Percentiles rank a stretch among this genome's conserved stretches.
These are phyloP conservation scores for Eumacrocentrus americanus DNA, from an alignment of 2,888 invertebrate genomes.

Conservation along the genomic window DNA sequence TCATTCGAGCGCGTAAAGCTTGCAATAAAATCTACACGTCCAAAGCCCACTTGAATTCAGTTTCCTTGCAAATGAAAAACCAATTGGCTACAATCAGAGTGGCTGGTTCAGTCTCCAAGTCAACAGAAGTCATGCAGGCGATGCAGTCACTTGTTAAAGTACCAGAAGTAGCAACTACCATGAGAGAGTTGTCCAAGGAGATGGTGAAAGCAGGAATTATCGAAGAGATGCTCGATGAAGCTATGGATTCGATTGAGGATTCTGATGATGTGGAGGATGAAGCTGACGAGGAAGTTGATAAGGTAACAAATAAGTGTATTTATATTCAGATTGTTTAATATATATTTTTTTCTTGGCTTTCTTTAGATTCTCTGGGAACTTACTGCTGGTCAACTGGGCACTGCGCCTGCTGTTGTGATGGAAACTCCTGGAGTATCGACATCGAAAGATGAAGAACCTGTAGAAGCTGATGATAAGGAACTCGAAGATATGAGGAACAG, in stretches of 20 bases:
- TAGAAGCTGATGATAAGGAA: slow-evolving; percentile 75
- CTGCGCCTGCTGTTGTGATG: slow-evolving; percentile 83
- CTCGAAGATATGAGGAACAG: slow-evolving; percentile 92
- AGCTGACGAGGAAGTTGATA: slow-evolving; percentile 92
- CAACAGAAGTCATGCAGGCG: slow-evolving; percentile 98
- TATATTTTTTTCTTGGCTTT: background rate
- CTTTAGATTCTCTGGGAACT: slow-evolving; percentile 82
- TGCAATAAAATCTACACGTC: slow-evolving; percentile 91
- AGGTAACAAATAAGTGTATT: slow-evolving; percentile 63
- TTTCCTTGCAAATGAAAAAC: slow-evolving; percentile 97
- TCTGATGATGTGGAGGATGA: slow-evolving; percentile 96
- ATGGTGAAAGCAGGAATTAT: slow-evolving; percentile 99
- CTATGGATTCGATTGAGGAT: slow-evolving; percentile 91
- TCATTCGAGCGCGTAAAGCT: slow-evolving; percentile 86
- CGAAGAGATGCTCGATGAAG: slow-evolving; percentile 98
- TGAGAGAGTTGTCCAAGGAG: slow-evolving; percentile 97
- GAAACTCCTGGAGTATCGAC: slow-evolving; percentile 68
- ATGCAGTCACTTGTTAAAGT: slow-evolving; percentile 92
- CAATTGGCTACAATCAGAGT: slow-evolving; percentile 94
- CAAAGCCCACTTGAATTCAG: slow-evolving; percentile 96
- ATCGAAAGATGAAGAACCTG: slow-evolving; percentile 68
- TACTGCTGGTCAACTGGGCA: slow-evolving; percentile 89
- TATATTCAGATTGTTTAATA: background rate
- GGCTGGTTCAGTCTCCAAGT: slow-evolving; percentile 91
- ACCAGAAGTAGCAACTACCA: slow-evolving; percentile 93